These are phyloP conservation scores for Psilopsiagon aymara DNA, from an alignment of 2,113 vertebrate species.

Conservation along the genomic window DNA sequence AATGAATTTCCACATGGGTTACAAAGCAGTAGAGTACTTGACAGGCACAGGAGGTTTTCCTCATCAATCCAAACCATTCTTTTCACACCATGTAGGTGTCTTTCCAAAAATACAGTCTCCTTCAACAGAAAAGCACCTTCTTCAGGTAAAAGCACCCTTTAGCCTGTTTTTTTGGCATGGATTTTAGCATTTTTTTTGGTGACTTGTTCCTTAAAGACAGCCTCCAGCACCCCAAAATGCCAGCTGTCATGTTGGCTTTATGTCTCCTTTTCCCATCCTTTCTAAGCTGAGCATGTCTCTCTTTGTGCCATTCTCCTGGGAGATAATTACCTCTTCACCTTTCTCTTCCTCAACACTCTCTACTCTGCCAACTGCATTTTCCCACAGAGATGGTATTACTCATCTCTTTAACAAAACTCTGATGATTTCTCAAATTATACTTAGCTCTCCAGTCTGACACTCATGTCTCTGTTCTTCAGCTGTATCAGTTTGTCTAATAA, in stretches of 20 bases:
- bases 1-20: background rate
- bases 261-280: background rate
- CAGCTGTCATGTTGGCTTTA: background rate
- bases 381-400: conserved; percentile 58
- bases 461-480: background rate
- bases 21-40: background rate
- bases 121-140: background rate
- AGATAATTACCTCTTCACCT: conserved; percentile 68
- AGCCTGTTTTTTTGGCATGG: background rate
- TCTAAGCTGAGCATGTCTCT: background rate
- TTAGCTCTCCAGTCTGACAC: conserved; percentile 39
- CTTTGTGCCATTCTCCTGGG: conserved; percentile 31
- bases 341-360: conserved; percentile 34
- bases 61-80: background rate
- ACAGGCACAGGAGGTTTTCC: background rate
- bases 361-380: conserved; percentile 52
- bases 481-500: conserved; percentile 23
- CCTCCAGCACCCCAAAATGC: background rate
- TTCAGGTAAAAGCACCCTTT: background rate
- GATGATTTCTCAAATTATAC: conserved; percentile 57
- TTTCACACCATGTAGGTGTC: background rate
- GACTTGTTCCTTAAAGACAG: background rate
- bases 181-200: background rate
- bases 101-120: background rate
- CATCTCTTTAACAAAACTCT: conserved; percentile 55